Evolutionary conservation across 1,140 invertebrate genomes (phyloP), one percentile per base, ranked within the genome.

Genomic region (Heliconius hermathena): DNA sequence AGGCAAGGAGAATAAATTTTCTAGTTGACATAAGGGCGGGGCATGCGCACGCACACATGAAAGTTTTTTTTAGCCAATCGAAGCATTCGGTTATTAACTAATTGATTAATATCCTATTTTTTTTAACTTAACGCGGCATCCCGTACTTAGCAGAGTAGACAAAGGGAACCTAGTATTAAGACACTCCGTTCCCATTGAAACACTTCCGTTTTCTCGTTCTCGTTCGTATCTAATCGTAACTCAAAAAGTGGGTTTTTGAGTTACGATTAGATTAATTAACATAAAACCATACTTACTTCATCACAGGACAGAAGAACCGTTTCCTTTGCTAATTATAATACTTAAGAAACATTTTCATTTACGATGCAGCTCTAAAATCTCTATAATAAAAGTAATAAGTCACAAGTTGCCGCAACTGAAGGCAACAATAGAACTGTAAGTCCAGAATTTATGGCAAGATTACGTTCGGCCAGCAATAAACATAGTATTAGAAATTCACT

Each of bases 381-480:
- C 26, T 66, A 66, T 66, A 66, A 66, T 29, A 66, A 66, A 66
- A 66, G 60, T 66, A 66, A 29, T 66, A 66, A 29, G 60, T 66
- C 60, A 66, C 60, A 66, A 66, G 60, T 66, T 29, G 60, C 60
- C 60, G 60, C 60, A 66, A 66, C 22, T 18, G 22, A 22, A 66
- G 9, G 1, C 22, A 66, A 66, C 60, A 66, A 66, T 66, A 22
- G 60, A 66, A 26, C 5, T 66, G 60, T 66, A 66, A 66, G 60
- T 66, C 22, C 26, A 66, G 60, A 66, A 66, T 66, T 66, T 66
- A 66, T 66, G 60, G 60, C 60, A 11, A 66, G 60, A 66, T 66
- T 29, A 66, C 26, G 60, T 29, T 66, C 60, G 60, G 26, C 11
- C 3, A 26, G 60, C 60, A 29, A 29, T 66, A 66, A 66, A 66